These are phyloP conservation scores for Pseudachorutes palmiensis DNA, from an alignment of 1,140 invertebrate species.

Conservation along the genomic window DNA sequence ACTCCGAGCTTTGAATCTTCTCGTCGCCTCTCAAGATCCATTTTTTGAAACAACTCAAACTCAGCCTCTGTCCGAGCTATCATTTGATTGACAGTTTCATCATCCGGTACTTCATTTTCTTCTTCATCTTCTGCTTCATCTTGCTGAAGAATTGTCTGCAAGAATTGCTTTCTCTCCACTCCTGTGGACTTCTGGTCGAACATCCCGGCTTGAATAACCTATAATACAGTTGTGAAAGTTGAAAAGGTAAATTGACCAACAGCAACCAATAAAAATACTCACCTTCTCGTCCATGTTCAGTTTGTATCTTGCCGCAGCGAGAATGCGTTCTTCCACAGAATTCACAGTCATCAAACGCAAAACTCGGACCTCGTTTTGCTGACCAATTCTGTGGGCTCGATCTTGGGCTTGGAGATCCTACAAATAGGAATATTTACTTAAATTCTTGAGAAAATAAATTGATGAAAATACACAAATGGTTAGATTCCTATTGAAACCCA, in stretches of 20 bases:
- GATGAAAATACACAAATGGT: no score
- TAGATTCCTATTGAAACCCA: not conserved
- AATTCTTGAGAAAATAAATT: no score
- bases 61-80: slow-evolving; percentile 58
- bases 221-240: no score
- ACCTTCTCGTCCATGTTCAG: slow-evolving; percentile 63
- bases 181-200: slow-evolving; percentile 65
- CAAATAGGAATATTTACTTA: not conserved
- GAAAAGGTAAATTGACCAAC: no score
- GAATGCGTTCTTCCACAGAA: slow-evolving; percentile 61
- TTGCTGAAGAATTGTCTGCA: slow-evolving; percentile 54
- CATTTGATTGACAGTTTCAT: slow-evolving; percentile 67
- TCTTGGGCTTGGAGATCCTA: slow-evolving; percentile 53
- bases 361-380: slow-evolving; percentile 58
- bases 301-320: slow-evolving; percentile 59
- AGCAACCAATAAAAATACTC: no score
- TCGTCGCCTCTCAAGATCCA: slow-evolving; percentile 56
- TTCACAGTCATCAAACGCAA: slow-evolving; percentile 62
- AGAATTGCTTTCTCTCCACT: slow-evolving; percentile 53
- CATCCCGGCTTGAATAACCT: slow-evolving; percentile 64
- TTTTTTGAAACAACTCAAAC: slow-evolving; percentile 57
- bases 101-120: slow-evolving; percentile 64
- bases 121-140: slow-evolving; percentile 54
- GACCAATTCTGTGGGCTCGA: slow-evolving; percentile 64
- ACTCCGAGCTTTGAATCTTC: slow-evolving; percentile 46